These are phyloP conservation scores for Carabus problematicus DNA, from an alignment of 2,888 invertebrate genomes.

Conservation along the genomic window DNA sequence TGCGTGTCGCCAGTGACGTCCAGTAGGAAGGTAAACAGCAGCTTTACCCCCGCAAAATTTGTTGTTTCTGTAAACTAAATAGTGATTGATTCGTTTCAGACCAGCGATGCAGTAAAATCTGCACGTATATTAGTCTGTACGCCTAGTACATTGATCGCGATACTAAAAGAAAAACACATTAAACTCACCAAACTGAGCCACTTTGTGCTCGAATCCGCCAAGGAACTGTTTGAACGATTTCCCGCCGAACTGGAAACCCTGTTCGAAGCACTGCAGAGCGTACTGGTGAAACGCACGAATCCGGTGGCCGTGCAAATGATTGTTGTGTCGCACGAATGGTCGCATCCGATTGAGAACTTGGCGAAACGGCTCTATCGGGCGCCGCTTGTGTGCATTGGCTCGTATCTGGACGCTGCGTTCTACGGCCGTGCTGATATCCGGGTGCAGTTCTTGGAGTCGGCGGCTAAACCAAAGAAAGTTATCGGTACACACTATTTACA, in stretches of 20 bases:
- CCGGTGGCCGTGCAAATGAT: conserved; percentile 66
- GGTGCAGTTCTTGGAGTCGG: conserved; percentile 58
- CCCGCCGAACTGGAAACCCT: conserved; percentile 59
- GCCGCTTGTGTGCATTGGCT: conserved; percentile 73
- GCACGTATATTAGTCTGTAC: conserved; percentile 77
- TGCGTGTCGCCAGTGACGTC: conserved; percentile 57
- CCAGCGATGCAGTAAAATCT: conserved; percentile 66
- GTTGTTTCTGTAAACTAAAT: conserved; percentile 1
- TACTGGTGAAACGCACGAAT: conserved; percentile 59
- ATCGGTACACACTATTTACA: conserved; percentile 53
- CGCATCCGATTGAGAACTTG: conserved; percentile 64
- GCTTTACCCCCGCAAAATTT: not conserved
- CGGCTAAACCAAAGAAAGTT: conserved; percentile 60
- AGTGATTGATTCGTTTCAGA: conserved; percentile 37
- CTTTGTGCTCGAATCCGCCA: conserved; percentile 75
- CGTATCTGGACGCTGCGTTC: conserved; percentile 76
- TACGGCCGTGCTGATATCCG: conserved; percentile 67
- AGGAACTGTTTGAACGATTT: conserved; percentile 67
- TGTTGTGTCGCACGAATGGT: conserved; percentile 71
- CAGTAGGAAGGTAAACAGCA: conserved; percentile 50
- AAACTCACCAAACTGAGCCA: conserved; percentile 70
- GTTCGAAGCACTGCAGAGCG: conserved; percentile 59
- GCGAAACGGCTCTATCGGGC: conserved; percentile 62
- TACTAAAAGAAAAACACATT: conserved; percentile 62
- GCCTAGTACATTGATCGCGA: conserved; percentile 63